These are phyloP conservation scores for Athetis lepigone DNA, from an alignment of 2,888 invertebrate species.

Conservation along the genomic window DNA sequence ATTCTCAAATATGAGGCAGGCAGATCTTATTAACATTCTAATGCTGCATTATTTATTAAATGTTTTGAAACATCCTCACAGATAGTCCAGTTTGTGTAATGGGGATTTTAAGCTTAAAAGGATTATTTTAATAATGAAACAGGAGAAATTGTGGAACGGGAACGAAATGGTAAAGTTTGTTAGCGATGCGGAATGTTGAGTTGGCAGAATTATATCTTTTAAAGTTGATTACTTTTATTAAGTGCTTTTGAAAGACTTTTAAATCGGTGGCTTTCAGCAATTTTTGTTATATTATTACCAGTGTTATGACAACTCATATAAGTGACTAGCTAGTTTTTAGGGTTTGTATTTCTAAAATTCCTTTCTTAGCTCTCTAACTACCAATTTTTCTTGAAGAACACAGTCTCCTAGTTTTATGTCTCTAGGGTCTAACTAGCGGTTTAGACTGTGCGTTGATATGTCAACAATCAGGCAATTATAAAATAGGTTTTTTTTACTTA, in stretches of 20 bases:
- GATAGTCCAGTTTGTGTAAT: constrained; percentile 48
- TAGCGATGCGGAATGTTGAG: constrained; percentile 16
- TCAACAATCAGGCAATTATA: too few species aligned
- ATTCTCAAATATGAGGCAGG: constrained; percentile 25
- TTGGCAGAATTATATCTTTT: background rate
- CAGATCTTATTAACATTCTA: constrained; percentile 41
- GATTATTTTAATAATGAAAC: constrained; percentile 62
- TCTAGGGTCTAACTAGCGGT: too few species aligned
- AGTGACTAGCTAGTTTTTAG: too few species aligned
- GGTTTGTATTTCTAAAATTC: too few species aligned
- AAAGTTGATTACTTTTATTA: constrained; percentile 1
- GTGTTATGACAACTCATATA: too few species aligned
- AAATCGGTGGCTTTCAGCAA: background rate
- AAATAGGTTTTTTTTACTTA: background rate
- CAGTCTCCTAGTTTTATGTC: too few species aligned
- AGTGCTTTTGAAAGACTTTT: too few species aligned
- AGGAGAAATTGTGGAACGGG: constrained; percentile 29
- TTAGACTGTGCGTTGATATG: too few species aligned
- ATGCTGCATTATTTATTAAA: constrained; percentile 50
- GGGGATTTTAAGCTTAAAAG: constrained; percentile 57
- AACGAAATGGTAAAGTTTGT: constrained; percentile 45
- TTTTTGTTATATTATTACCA: background rate
- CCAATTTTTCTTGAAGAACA: too few species aligned
- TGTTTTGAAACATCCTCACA: constrained; percentile 49
- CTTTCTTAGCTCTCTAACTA: too few species aligned